Base-by-base conservation (phyloP, 1,140 invertebrate genomes). In the Episyrphus balteatus region DNA sequence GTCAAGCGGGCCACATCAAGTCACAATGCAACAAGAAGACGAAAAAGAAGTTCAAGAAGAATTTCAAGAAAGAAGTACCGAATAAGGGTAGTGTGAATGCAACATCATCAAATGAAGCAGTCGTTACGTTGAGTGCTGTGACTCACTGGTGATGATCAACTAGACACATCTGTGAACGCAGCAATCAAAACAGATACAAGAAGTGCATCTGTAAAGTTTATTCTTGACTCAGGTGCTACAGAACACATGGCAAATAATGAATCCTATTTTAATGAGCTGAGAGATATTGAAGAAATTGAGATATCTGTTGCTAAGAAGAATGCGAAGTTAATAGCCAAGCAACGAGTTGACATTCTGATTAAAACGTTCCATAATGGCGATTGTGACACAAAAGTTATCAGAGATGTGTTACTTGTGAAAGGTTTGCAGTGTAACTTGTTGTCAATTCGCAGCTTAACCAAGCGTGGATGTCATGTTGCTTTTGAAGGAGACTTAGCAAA, bases 171-270 rank as follows among this genome's bases (percentile, higher is more conserved):
- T n/a, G n/a, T n/a, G n/a, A n/a, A n/a, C n/a, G n/a, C n/a, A n/a
- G n/a, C n/a, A n/a, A n/a, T n/a, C n/a, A n/a, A n/a, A n/a, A n/a
- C n/a, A n/a, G n/a, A n/a, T n/a, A n/a, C n/a, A n/a, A n/a, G n/a
- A n/a, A n/a, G n/a, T n/a, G n/a, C n/a, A n/a, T n/a, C n/a, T 12
- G 39, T 44, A 39, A 46, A 37, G 45, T 58, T 51, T 47, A 45
- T 59, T 19, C 34, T 61, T 40, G 55, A 60, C 48, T 56, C 54
- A 11, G 57, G 57, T 15, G 51, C 50, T 26, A 59, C 59, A 2
- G 48, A 59, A 26, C 53, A 57, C 30, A 32, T 57, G 15, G 42
- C 49, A n/a, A 53, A 51, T 18, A 38, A 53, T 33, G 47, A 50
- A 38, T 18, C 2, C 14, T 18, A 42, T 42, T 49, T 60, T 21